Base-by-base conservation (phyloP, 2,888 invertebrate genomes). In the Ophion ellenae region DNA sequence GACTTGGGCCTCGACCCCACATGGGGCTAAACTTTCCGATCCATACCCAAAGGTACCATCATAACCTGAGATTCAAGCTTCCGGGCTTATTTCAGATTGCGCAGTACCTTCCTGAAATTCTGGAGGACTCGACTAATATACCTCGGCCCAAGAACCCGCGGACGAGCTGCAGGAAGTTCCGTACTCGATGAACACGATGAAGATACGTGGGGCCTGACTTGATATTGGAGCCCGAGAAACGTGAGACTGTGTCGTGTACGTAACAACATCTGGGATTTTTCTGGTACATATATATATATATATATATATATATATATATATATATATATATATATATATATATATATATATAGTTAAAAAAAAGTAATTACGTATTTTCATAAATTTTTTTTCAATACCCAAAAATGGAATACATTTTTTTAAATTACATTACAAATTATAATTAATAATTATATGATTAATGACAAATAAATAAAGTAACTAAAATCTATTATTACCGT, bases 41-140 rank as follows among this genome's bases (percentile, higher is more conserved):
- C 63, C 53, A 80, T 40, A 53, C 59, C 57, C 71, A 36, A 64
- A 14, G 53, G 20, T 61, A 61, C 57, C 64, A 57, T 71, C 79
- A 71, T 71, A 73, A 80, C 73, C 28, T 57, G 81, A 74, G 67
- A 81, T 74, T 81, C 59, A 53, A 64, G 71, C 71, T 80, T 80
- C 71, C 79, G 79, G 70, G 71, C 64, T 80, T 80, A 80, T 71
- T 71, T 80, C 47, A 63, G 36, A 80, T 36, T 57, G 53, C 57
- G 73, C 59, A 45, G 20, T 45, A 40, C 28, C 64, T 45, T 59
- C 59, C 59, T 40, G 67, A 45, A 67, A 67, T 81, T 61, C 59
- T 67, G 45, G 74, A 80, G 73, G 81, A 59, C 59, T 81, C 64
- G 6, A 28, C 28, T 81, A 66, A 81, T 74, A 67, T 67, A 59